Base-by-base conservation (phyloP, 2,797 vertebrate genomes). In the Pyrocephalus nanus region DNA sequence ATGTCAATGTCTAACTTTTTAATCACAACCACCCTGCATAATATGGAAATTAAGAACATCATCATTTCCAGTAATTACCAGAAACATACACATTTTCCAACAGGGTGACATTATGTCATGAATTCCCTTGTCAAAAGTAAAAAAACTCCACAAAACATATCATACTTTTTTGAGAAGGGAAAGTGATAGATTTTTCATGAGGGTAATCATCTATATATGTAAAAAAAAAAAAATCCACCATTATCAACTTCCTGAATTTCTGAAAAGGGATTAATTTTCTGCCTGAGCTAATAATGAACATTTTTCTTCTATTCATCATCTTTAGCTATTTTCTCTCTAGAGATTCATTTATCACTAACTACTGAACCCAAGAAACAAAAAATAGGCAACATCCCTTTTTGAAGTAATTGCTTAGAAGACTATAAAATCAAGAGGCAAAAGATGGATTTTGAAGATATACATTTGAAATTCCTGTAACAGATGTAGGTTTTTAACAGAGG, bases 351-450 rank as follows among this genome's bases (percentile, higher is more conserved):
- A 97, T 97, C 93, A 93, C 62, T 93, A 95, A 88, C 86, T 89
- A 97, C 95, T 94, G 96, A 97, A 94, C 77, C 91, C 90, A 77
- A 94, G 91, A 96, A 81, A 95, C 83, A 96, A 97, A 96, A 95
- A 94, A 92, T 40, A 93, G 97, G 88, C 93, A 97, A 96, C 88
- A 92, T 96, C 95, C 76, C 36, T 88, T 95, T 97, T 95, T 92
- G 72, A 97, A 96, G 93, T 92, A 96, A 97, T 93, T 93, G 80
- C 91, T 96, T 88, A 90, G 86, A 93, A 93, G 88, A 92, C 69
- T 88, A 90, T 96, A 96, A 97, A 97, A 97, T 97, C 88, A 97
- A 91, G 84, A 92, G 55, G 70, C 57, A 97, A 95, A 96, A 96
- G 92, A 93, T 47, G 67, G 65, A 95, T 73, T 81, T 96, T 67